Percentiles rank a stretch among this genome's conserved stretches.
phyloP scores from a whole-genome alignment of 2,888 invertebrate species.

The Eledone cirrhosa region DNA sequence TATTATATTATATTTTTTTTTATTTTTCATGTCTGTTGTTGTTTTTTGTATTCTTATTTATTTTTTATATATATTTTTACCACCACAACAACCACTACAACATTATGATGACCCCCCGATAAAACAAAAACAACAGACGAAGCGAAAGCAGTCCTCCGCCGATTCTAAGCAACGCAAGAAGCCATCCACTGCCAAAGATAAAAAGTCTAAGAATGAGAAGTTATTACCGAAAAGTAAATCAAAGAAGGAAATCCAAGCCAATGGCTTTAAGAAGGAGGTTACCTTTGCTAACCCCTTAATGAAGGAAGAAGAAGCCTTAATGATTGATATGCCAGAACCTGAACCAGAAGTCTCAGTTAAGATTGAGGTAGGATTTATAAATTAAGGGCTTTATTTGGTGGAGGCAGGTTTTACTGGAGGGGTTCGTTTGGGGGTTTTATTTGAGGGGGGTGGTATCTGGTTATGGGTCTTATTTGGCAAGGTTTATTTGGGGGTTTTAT shows the following conservation, averaged over 20 bases:
- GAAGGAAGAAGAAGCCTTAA: constrained; percentile 54
- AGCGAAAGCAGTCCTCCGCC: constrained; percentile 25
- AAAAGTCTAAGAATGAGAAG: constrained; percentile 39
- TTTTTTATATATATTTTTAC: no score
- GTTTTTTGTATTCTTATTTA: no score
- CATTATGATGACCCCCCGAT: background rate
- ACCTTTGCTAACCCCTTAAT: constrained; percentile 50
- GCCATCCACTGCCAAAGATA: constrained; percentile 25
- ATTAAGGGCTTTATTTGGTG: no score
- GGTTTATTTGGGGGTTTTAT: no score
- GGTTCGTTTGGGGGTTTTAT: no score
- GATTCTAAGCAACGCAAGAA: constrained; percentile 36
- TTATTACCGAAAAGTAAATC: constrained; percentile 38
- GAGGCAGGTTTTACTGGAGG: no score
- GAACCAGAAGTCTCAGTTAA: constrained; percentile 52
- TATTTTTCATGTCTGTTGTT: no score
- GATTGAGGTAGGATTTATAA: constrained; percentile 47
- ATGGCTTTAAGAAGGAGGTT: constrained; percentile 45
- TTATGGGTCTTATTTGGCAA: no score
- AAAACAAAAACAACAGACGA: constrained; percentile 31
- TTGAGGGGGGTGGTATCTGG: no score
- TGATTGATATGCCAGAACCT: constrained; percentile 46
- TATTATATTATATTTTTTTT: no score
- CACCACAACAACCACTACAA: no score
- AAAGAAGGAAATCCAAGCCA: constrained; percentile 38